Conservation (phyloP, 1,140 invertebrate species). For the Parasteatoda tepidariorum region DNA sequence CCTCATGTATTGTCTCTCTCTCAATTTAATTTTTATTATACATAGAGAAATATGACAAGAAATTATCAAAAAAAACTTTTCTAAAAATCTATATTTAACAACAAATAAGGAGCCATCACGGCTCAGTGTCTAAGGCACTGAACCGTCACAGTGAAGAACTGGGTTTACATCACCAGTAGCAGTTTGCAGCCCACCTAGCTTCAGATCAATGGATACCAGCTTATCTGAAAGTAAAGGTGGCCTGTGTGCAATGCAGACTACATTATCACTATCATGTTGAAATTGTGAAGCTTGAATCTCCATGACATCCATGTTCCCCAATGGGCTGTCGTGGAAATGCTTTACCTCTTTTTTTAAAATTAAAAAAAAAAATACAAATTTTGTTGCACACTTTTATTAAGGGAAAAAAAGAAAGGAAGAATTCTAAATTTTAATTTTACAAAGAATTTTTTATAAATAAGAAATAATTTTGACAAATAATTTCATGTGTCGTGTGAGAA, state of each 20-base stretch:
- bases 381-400: not conserved
- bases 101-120: not conserved
- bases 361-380: not conserved
- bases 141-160: not conserved
- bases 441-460: not conserved
- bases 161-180: no score
- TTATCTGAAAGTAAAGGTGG: no score
- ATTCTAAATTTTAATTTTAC: not conserved
- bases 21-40: no score
- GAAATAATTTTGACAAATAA: no score
- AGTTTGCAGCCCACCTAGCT: not conserved
- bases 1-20: no score
- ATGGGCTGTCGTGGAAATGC: not conserved
- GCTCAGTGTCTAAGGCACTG: not conserved
- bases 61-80: no score
- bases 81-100: not conserved
- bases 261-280: not conserved
- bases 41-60: no score
- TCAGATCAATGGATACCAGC: no score
- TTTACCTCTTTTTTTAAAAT: no score
- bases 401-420: not conserved
- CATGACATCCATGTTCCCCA: not conserved
- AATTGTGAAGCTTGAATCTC: not conserved
- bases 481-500: no score
- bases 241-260: not conserved